A percentile compares a stretch with the other conserved stretches of the same genome.
Evolutionary conservation across 2,113 vertebrate genomes (phyloP).

Genomic region (Lepisosteus oculatus): DNA sequence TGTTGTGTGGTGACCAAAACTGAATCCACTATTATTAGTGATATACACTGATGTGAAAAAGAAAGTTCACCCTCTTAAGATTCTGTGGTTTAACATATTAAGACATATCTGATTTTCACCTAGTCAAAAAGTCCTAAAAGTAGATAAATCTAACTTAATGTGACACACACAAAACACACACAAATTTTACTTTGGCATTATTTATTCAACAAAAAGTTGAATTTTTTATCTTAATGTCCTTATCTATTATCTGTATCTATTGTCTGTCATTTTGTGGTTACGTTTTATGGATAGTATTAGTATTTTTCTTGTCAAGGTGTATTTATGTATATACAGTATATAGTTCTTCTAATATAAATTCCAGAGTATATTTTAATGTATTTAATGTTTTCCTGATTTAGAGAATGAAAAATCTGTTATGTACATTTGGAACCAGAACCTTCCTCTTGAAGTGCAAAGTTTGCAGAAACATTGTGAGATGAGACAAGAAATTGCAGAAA

Average conservation of each 20-base stretch:
- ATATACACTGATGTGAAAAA: too few relatives aligned
- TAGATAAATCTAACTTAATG: too few relatives aligned
- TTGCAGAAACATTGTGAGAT: slow-evolving; percentile 80
- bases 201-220: too few relatives aligned
- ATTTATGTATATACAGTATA: background rate
- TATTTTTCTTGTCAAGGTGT: background rate
- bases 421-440: slow-evolving; percentile 79
- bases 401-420: slow-evolving; percentile 75
- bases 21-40: too few relatives aligned
- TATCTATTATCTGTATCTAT: slow-evolving; percentile 4
- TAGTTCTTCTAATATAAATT: slow-evolving; percentile 4
- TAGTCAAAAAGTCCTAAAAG: too few relatives aligned
- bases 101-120: too few relatives aligned
- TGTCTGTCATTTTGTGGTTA: background rate
- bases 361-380: background rate
- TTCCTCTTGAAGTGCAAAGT: slow-evolving; percentile 85
- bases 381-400: slow-evolving; percentile 35
- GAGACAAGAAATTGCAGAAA: slow-evolving; percentile 76
- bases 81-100: too few relatives aligned
- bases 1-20: background rate
- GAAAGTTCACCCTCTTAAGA: too few relatives aligned
- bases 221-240: background rate
- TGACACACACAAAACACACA: too few relatives aligned
- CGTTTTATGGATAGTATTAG: too few relatives aligned
- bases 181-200: too few relatives aligned